phyloP scores from a whole-genome alignment of 2,797 vertebrate species.

The Sebastes melanostomus region DNA sequence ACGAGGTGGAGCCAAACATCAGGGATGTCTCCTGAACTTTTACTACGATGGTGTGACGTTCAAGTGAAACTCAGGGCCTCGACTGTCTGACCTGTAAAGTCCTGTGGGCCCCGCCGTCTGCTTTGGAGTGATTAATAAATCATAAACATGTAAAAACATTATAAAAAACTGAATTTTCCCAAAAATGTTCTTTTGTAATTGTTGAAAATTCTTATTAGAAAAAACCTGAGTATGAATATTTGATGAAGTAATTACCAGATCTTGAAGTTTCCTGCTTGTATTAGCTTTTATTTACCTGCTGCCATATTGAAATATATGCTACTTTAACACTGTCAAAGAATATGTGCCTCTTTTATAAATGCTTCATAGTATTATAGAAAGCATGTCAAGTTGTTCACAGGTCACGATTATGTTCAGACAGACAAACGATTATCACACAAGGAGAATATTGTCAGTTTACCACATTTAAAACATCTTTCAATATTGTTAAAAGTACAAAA shows the following conservation, averaged over 20 bases:
- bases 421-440: background rate
- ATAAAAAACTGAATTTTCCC: background rate
- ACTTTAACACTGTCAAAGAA: background rate
- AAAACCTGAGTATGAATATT: background rate
- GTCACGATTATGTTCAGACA: background rate
- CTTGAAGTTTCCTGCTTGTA: background rate
- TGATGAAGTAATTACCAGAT: background rate
- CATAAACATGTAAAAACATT: background rate
- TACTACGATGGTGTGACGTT: background rate
- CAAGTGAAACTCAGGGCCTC: conserved; percentile 1
- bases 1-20: background rate
- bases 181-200: background rate
- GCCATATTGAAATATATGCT: background rate
- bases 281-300: background rate
- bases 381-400: background rate
- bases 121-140: background rate
- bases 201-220: background rate
- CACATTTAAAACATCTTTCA: background rate
- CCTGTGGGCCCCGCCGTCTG: background rate
- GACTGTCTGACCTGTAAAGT: background rate
- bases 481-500: background rate
- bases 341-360: conserved; percentile 13
- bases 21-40: background rate
- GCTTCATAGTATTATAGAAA: background rate
- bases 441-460: background rate